These are phyloP conservation scores for Steinernema scapterisci DNA, from an alignment of 2,888 invertebrate species.

Conservation along the genomic window DNA sequence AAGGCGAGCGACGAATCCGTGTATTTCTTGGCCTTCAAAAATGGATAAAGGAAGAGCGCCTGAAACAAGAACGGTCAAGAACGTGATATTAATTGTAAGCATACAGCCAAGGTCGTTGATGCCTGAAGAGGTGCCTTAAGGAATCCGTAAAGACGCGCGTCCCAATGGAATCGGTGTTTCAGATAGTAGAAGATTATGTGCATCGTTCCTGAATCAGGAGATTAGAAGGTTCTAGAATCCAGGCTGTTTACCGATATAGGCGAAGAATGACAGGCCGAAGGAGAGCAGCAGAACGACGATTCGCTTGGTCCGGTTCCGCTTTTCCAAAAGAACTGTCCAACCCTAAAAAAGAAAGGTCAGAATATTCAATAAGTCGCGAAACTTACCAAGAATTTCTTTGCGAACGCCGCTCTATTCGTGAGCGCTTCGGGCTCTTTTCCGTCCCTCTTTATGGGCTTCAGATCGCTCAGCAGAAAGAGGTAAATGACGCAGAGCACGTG, in stretches of 20 bases:
- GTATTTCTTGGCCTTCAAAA: slow-evolving; percentile 40
- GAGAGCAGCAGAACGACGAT: slow-evolving; percentile 42
- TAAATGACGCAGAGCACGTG: slow-evolving; percentile 33
- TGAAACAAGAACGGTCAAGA: slow-evolving; percentile 12
- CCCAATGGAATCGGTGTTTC: slow-evolving; percentile 51
- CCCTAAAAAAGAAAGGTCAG: background rate
- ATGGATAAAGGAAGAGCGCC: slow-evolving; percentile 45
- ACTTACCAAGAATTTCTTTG: background rate
- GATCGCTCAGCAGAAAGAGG: slow-evolving; percentile 21
- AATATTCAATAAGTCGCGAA: too few species aligned
- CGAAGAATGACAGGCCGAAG: slow-evolving; percentile 49
- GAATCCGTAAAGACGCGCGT: slow-evolving; percentile 44
- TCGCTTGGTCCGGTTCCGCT: slow-evolving; percentile 18
- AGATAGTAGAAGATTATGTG: slow-evolving; percentile 53
- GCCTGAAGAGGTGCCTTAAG: slow-evolving; percentile 44
- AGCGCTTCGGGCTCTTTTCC: background rate
- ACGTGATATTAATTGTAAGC: too few species aligned
- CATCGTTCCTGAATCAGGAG: slow-evolving; percentile 36
- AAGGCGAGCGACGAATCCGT: slow-evolving; percentile 45
- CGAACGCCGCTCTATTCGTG: background rate
- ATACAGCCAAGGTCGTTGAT: slow-evolving; percentile 43
- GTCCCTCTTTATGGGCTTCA: slow-evolving; percentile 24
- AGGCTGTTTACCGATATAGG: slow-evolving; percentile 44
- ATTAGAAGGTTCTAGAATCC: background rate
- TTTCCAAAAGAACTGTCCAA: slow-evolving; percentile 31